phyloP scores from a whole-genome alignment of 2,888 invertebrate species.

The Drosophila formosana region DNA sequence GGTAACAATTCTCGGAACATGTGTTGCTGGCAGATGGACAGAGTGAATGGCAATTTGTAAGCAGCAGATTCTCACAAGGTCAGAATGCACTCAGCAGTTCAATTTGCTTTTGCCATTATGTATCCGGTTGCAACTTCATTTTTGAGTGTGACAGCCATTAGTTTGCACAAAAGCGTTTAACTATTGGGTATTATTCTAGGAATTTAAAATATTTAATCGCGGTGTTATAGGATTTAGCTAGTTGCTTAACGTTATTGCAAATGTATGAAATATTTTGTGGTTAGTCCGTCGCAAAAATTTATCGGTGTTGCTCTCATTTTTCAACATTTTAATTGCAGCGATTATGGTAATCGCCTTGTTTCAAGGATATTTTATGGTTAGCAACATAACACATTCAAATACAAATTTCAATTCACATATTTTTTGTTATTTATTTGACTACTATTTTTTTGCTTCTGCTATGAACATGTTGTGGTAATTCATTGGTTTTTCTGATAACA shows the following conservation, averaged over 20 bases:
- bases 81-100: conserved; percentile 21
- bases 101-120: conserved; percentile 28
- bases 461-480: conserved; percentile 23
- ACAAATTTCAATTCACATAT: conserved; percentile 25
- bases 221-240: conserved; percentile 4
- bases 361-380: conserved; percentile 24
- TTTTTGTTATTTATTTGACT: conserved; percentile 30
- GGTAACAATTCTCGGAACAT: conserved; percentile 33
- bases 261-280: conserved; percentile 26
- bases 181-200: conserved; percentile 26
- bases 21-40: conserved; percentile 52
- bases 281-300: conserved; percentile 12
- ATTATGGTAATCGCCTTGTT: conserved; percentile 23
- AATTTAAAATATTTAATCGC: conserved; percentile 27
- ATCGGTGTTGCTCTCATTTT: conserved; percentile 3
- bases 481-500: conserved; percentile 15
- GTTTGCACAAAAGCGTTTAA: conserved; percentile 41
- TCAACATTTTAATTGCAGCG: conserved; percentile 31
- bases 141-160: conserved; percentile 53
- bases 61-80: conserved; percentile 54
- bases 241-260: conserved; percentile 18
- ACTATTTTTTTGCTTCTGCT: not conserved
- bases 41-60: conserved; percentile 53
- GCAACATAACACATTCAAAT: conserved; percentile 16
- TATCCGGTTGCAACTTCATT: conserved; percentile 39